Evolutionary conservation across 23 tunicate genomes (phyloP).

Genomic region (Botrylloides violaceus): DNA sequence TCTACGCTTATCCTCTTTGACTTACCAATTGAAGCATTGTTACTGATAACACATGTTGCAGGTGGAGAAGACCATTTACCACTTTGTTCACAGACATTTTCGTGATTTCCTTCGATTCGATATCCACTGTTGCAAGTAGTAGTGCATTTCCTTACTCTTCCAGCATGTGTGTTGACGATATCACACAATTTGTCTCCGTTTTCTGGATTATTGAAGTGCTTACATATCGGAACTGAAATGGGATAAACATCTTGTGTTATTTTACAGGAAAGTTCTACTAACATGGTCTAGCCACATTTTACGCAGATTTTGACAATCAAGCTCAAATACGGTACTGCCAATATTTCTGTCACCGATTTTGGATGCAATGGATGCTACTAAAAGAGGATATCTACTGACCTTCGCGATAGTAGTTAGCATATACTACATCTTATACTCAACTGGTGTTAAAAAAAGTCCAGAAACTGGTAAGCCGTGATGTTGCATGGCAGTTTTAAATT

Average conservation of each 20-base stretch:
- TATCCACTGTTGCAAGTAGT: conserved; percentile 2
- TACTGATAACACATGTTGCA: conserved; percentile 11
- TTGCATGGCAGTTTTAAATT: no score
- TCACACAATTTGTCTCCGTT: conserved; percentile 8
- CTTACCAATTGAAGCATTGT: no score
- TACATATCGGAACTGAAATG: conserved; percentile 23
- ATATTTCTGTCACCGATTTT: no score
- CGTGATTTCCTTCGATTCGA: neutral
- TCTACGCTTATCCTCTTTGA: no score
- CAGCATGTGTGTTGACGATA: neutral
- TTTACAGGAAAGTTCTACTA: no score
- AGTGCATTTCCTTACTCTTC: conserved; percentile 16
- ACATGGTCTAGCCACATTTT: neutral
- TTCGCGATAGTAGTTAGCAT: neutral
- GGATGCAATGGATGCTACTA: conserved; percentile 1
- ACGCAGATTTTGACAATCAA: neutral
- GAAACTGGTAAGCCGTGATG: conserved; percentile 14
- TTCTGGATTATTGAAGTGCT: conserved; percentile 1
- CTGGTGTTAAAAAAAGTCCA: conserved; percentile 1
- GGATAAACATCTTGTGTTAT: neutral
- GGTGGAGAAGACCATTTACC: conserved; percentile 11
- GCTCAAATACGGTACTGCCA: no score
- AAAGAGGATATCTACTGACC: conserved; percentile 7
- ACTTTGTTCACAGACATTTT: neutral
- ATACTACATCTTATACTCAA: conserved; percentile 16